Percentiles rank a stretch among this genome's conserved stretches.
These are phyloP conservation scores for Kradibia gibbosae DNA, from an alignment of 1,140 invertebrate species.

Conservation along the genomic window DNA sequence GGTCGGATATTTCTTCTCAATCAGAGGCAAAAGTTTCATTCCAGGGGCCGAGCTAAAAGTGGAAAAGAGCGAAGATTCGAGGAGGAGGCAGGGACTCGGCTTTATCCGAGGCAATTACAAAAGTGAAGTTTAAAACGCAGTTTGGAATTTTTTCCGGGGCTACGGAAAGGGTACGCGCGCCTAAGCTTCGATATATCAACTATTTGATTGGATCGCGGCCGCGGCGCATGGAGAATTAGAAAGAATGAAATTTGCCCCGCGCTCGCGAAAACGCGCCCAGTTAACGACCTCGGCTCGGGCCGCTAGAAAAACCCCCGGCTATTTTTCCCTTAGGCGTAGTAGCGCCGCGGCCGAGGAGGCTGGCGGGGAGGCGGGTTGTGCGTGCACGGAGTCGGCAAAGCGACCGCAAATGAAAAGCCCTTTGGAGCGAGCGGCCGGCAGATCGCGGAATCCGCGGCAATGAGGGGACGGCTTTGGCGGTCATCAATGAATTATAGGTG, in stretches of 20 bases:
- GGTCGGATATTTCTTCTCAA: background rate
- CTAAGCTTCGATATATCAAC: too few relatives aligned
- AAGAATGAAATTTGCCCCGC: too few relatives aligned
- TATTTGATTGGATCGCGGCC: too few relatives aligned
- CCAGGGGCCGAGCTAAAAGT: background rate
- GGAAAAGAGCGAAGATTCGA: background rate
- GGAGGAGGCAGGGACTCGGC: background rate
- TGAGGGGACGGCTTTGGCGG: background rate
- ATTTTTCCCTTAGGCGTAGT: too few relatives aligned
- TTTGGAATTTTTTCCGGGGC: background rate
- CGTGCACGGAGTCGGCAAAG: too few relatives aligned
- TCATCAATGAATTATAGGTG: constrained; percentile 3
- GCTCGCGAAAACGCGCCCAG: too few relatives aligned
- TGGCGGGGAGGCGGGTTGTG: too few relatives aligned
- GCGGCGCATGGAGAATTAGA: too few relatives aligned
- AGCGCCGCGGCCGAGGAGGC: too few relatives aligned
- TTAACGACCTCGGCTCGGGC: too few relatives aligned
- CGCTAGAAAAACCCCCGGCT: too few relatives aligned
- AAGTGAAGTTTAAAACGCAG: background rate
- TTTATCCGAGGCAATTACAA: background rate
- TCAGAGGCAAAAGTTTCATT: background rate
- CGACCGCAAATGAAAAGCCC: background rate
- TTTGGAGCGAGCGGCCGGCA: background rate
- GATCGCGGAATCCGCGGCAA: background rate
- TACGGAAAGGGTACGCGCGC: too few relatives aligned